Evolutionary conservation across 2,113 vertebrate species (phyloP), one percentile per base, ranked within the genome.

Genomic region (Anhinga anhinga): DNA sequence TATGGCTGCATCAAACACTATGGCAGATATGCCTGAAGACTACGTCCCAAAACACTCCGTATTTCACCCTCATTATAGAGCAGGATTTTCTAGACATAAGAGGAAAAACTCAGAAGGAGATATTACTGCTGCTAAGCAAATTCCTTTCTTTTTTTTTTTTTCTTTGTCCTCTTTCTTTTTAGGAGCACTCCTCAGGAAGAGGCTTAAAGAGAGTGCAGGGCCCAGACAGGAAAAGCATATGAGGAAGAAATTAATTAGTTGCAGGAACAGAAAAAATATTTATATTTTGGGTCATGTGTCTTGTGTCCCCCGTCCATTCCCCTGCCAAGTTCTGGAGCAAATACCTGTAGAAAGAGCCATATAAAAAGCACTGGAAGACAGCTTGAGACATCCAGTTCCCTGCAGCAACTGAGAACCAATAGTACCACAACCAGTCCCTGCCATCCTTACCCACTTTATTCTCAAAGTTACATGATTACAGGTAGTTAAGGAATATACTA

Each of bases 191-290:
- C 21, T 18, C 32, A 45, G 6, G 36, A 58, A 73, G 36, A 56
- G 20, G 23, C 17, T 63, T 20, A 56, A 67, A 56, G 27, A 47
- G 8, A 61, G 4, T 5, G 13, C 13, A 73, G 10, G 26, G 10
- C 11, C 32, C 27, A 36, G 32, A 30, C 0, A 52, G 25, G 12
- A 63, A 74, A 76, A 50, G 7, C 5, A 6, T 7, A 11, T 3
- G 9, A 50, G 13, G 27, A 79, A 45, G 9, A 79, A 79, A 40
- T 56, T 17, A 26, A 40, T 9, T 34, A 61, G 8, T 21, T 65
- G 40, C 15, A 66, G 26, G 22, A 78, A 45, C 13, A 52, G 22
- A 15, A 55, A 42, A 91, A 66, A 36, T 36, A 42, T 27, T 55
- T 21, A 25, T 30, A 13, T 15, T 38, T 65, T 50, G 3, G 3